Percentiles rank a stretch among this genome's conserved stretches.
These are phyloP conservation scores for Mormyrus proboscirostris DNA, from an alignment of 2,797 vertebrate species.

Conservation along the genomic window DNA sequence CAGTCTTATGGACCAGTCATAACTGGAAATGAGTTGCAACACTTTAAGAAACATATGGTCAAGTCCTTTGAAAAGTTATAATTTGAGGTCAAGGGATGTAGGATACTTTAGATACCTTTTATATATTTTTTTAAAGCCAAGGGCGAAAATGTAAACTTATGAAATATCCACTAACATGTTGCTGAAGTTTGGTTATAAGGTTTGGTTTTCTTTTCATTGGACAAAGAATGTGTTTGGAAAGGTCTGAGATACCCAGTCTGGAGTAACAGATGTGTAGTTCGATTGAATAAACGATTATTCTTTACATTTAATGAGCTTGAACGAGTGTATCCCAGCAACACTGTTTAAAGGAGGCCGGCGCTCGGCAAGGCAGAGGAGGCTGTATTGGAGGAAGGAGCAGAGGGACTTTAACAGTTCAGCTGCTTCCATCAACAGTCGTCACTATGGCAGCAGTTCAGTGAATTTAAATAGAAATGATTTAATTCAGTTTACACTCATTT, in stretches of 20 bases:
- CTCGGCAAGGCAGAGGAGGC: not conserved
- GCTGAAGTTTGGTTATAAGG: not conserved
- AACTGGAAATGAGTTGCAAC: not conserved
- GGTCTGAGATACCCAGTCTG: not conserved
- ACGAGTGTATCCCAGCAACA: not conserved
- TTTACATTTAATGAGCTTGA: not conserved
- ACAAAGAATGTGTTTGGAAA: not conserved
- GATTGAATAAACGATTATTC: not conserved
- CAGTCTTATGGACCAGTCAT: not conserved
- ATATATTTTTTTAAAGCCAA: not conserved
- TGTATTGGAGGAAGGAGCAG: not conserved
- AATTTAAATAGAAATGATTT: not conserved
- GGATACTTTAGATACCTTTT: not conserved
- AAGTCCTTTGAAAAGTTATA: not conserved
- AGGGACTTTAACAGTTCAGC: not conserved
- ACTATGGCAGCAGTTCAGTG: not conserved
- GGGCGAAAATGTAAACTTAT: not conserved
- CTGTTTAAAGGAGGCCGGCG: not conserved
- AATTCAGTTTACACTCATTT: not conserved
- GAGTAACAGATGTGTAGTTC: not conserved
- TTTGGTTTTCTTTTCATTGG: not conserved
- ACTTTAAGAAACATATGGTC: not conserved
- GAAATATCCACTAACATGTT: not conserved
- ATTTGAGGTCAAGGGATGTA: not conserved
- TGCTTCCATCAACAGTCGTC: not conserved